Evolutionary conservation across 2,797 vertebrate species (phyloP).

Genomic region (Sphenodon punctatus): DNA sequence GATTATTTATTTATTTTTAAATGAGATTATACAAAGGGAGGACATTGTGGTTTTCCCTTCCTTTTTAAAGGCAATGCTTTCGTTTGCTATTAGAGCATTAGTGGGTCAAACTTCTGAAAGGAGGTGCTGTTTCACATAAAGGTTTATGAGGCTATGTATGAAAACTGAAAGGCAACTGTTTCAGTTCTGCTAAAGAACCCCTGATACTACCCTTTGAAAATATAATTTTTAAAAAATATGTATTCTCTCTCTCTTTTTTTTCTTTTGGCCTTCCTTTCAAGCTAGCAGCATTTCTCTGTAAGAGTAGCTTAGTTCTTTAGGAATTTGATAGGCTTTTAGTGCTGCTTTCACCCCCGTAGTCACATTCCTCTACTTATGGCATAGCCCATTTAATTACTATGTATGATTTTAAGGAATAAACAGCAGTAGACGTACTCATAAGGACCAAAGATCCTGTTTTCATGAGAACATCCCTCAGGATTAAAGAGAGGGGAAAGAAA

Average conservation of each 20-base stretch:
- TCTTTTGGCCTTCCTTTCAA: not conserved
- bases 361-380: not conserved
- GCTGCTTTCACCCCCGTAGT: not conserved
- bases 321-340: not conserved
- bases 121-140: not conserved
- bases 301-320: not conserved
- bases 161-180: not conserved
- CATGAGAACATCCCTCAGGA: not conserved
- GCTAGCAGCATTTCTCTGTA: not conserved
- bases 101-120: not conserved
- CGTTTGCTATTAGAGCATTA: not conserved
- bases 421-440: not conserved
- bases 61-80: not conserved
- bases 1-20: constrained; percentile 12
- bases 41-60: constrained; percentile 14
- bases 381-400: fast-evolving
- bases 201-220: not conserved
- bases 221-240: not conserved
- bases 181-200: not conserved
- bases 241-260: not conserved
- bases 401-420: constrained; percentile 12
- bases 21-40: not conserved
- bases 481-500: not conserved
- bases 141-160: not conserved
- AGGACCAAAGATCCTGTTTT: not conserved